phyloP scores from a whole-genome alignment of 2,888 invertebrate genomes.

The Tetheella fluctuosa region DNA sequence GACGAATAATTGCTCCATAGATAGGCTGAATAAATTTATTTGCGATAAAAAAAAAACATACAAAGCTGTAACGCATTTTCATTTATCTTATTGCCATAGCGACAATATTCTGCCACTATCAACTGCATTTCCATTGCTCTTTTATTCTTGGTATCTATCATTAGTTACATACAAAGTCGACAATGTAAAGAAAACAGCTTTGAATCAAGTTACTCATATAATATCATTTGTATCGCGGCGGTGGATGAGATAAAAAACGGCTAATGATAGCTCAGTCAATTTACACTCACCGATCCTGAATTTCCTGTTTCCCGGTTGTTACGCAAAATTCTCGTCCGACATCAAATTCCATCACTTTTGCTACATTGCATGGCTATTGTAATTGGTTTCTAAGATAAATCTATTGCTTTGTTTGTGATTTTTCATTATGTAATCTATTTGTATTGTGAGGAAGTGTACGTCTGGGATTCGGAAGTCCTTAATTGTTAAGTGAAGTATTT shows the following conservation, averaged over 20 bases:
- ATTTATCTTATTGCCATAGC: not conserved
- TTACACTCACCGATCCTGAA: slow-evolving; percentile 67
- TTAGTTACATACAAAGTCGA: not conserved
- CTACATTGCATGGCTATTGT: slow-evolving; percentile 58
- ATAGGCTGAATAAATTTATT: too few species aligned
- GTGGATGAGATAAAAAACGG: slow-evolving; percentile 44
- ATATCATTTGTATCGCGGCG: not conserved
- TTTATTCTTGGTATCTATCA: not conserved
- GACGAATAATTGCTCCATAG: too few species aligned
- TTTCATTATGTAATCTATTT: slow-evolving; percentile 30
- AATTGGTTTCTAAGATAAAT: slow-evolving; percentile 65
- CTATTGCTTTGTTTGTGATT: slow-evolving; percentile 61
- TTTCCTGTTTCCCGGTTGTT: slow-evolving; percentile 72
- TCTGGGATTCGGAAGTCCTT: slow-evolving; percentile 4
- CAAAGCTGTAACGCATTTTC: not conserved
- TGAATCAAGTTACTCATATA: not conserved
- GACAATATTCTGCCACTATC: not conserved
- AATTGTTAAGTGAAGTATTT: too few species aligned
- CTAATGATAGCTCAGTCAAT: slow-evolving; percentile 57
- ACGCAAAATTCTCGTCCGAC: slow-evolving; percentile 65
- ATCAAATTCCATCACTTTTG: slow-evolving; percentile 61
- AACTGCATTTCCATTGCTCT: not conserved
- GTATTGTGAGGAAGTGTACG: slow-evolving; percentile 29
- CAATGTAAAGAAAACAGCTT: not conserved
- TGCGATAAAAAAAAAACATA: not conserved